A percentile compares a stretch with the other conserved stretches of the same genome.
phyloP scores from a whole-genome alignment of 2,113 vertebrate species.

The Macrotus californicus region DNA sequence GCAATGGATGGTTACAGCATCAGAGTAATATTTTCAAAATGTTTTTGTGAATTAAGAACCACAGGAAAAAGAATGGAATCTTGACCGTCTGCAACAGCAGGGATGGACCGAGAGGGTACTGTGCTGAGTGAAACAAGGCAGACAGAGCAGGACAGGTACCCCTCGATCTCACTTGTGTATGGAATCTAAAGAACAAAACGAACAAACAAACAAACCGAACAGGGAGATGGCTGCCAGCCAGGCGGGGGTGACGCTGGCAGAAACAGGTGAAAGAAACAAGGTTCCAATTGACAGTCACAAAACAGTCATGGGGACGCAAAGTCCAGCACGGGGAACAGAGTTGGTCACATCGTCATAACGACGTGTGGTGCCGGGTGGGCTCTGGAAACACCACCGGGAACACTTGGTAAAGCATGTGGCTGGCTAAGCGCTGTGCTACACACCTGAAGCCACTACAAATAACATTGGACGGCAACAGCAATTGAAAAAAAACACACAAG shows the following conservation, averaged over 20 bases:
- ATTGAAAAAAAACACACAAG: background rate
- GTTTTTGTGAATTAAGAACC: background rate
- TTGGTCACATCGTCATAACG: background rate
- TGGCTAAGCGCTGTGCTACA: background rate
- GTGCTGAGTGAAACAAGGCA: background rate
- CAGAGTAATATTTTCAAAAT: background rate
- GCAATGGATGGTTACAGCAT: background rate
- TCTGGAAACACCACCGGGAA: background rate
- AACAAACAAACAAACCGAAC: too few species aligned
- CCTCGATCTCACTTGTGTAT: background rate
- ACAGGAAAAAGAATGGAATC: background rate
- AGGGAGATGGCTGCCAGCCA: background rate
- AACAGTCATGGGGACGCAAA: background rate
- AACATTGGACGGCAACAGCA: background rate
- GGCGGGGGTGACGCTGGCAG: background rate
- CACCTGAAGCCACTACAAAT: background rate
- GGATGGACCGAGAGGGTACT: background rate
- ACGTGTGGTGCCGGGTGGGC: background rate
- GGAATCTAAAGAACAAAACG: background rate
- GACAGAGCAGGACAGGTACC: background rate
- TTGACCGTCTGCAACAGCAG: background rate
- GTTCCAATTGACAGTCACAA: accelerated
- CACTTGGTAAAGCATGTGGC: background rate
- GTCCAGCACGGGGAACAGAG: background rate
- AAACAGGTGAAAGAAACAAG: background rate